A percentile compares a stretch with the other conserved stretches of the same genome.
Conservation (phyloP, 2,113 vertebrate genomes). For the Chloropsis hardwickii region DNA sequence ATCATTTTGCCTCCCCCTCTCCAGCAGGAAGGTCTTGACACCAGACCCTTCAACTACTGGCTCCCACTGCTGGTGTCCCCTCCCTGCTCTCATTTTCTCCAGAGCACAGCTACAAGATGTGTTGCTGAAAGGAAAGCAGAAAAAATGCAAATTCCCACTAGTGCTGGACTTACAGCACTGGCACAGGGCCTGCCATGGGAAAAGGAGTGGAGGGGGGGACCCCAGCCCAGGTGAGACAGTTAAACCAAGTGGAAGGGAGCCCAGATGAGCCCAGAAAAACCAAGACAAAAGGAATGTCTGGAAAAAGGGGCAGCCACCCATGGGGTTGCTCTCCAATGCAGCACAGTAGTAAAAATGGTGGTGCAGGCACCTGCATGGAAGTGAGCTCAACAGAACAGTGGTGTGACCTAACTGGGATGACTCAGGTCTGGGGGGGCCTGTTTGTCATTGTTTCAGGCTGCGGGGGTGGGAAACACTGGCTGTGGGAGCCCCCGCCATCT, state of each 20-base stretch:
- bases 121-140: not conserved
- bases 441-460: not conserved
- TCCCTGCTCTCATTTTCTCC: not conserved
- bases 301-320: not conserved
- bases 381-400: too few relatives aligned
- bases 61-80: too few relatives aligned
- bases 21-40: not conserved
- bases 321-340: not conserved
- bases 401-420: not conserved
- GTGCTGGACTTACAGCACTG: not conserved
- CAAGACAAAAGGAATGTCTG: not conserved
- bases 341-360: not conserved
- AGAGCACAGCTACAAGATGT: too few relatives aligned
- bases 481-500: not conserved
- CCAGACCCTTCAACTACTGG: too few relatives aligned
- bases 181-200: fast-evolving
- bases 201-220: not conserved
- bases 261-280: not conserved
- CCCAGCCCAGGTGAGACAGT: not conserved
- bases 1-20: not conserved
- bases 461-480: fast-evolving
- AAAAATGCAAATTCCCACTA: not conserved
- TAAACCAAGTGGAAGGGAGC: not conserved
- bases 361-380: too few relatives aligned
- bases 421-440: too few relatives aligned